phyloP scores from a whole-genome alignment of 2,797 vertebrate species.

The Erpetoichthys calabaricus region DNA sequence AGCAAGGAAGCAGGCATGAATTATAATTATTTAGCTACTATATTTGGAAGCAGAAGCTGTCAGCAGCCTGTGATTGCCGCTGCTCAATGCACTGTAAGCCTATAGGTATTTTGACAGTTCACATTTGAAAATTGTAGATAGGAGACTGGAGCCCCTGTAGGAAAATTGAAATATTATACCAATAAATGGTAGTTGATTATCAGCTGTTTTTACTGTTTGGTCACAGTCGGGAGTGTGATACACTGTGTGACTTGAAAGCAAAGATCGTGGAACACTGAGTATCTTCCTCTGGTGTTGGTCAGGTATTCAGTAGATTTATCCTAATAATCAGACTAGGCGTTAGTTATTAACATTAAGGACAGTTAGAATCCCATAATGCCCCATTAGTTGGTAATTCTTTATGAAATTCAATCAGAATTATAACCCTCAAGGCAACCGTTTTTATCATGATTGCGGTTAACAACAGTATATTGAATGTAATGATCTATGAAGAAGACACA shows the following conservation, averaged over 20 bases:
- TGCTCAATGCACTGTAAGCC: conserved; percentile 4
- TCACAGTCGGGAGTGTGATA: not conserved
- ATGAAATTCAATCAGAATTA: conserved; percentile 54
- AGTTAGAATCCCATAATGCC: conserved; percentile 39
- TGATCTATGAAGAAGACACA: conserved; percentile 37
- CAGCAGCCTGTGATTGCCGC: conserved; percentile 2
- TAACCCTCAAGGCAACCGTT: conserved; percentile 36
- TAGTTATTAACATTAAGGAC: conserved; percentile 43
- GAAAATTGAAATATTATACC: conserved; percentile 6
- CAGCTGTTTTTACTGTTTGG: conserved; percentile 37
- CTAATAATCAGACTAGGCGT: conserved; percentile 18
- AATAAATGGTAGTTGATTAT: conserved; percentile 26
- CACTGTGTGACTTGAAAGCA: not conserved
- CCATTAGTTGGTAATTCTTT: conserved; percentile 51
- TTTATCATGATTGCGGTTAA: conserved; percentile 32
- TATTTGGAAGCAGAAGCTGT: not conserved
- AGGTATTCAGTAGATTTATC: conserved; percentile 26
- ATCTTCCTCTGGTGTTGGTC: not conserved
- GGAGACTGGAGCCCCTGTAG: not conserved
- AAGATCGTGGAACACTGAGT: not conserved
- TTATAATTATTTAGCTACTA: not conserved
- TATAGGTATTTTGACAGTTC: not conserved
- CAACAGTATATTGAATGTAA: conserved; percentile 39
- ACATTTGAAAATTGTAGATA: conserved; percentile 4
- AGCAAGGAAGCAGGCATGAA: not conserved